phyloP scores from a whole-genome alignment of 2,888 invertebrate genomes.

The Clistopyga incitator region DNA sequence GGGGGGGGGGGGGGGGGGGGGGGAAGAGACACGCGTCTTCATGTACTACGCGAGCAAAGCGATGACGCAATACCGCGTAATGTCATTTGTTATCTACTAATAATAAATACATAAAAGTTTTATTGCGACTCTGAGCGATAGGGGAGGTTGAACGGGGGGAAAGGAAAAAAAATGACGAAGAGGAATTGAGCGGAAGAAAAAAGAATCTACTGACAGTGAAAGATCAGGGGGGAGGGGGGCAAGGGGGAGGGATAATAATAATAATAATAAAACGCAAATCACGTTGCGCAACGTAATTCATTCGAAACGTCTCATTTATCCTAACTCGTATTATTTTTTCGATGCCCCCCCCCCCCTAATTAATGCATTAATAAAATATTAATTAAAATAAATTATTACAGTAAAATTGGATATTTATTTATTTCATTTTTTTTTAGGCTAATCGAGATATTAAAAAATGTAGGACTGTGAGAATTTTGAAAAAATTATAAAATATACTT shows the following conservation, averaged over 20 bases:
- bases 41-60: slow-evolving; percentile 48
- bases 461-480: neutral
- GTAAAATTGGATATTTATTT: slow-evolving; percentile 79
- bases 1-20: neutral
- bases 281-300: slow-evolving; percentile 80
- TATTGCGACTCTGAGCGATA: slow-evolving; percentile 73
- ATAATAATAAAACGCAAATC: slow-evolving; percentile 83
- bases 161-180: slow-evolving; percentile 52
- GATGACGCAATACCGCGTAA: slow-evolving; percentile 72
- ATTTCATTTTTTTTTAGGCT: slow-evolving; percentile 57
- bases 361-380: slow-evolving; percentile 80
- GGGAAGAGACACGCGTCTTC: slow-evolving; percentile 30
- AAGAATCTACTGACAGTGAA: slow-evolving; percentile 39
- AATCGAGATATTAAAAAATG: neutral
- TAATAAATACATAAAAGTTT: slow-evolving; percentile 81
- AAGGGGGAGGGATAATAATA: slow-evolving; percentile 71
- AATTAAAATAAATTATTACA: slow-evolving; percentile 80
- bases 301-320: slow-evolving; percentile 76
- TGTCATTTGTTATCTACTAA: slow-evolving; percentile 80
- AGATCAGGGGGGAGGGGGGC: neutral
- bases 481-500: slow-evolving; percentile 42
- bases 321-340: slow-evolving; percentile 42
- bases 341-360: too few relatives aligned
- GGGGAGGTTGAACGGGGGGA: slow-evolving; percentile 36
- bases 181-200: slow-evolving; percentile 52